A percentile compares a stretch with the other conserved stretches of the same genome.
phyloP scores from a whole-genome alignment of 2,888 invertebrate genomes.

The Timandra comae region DNA sequence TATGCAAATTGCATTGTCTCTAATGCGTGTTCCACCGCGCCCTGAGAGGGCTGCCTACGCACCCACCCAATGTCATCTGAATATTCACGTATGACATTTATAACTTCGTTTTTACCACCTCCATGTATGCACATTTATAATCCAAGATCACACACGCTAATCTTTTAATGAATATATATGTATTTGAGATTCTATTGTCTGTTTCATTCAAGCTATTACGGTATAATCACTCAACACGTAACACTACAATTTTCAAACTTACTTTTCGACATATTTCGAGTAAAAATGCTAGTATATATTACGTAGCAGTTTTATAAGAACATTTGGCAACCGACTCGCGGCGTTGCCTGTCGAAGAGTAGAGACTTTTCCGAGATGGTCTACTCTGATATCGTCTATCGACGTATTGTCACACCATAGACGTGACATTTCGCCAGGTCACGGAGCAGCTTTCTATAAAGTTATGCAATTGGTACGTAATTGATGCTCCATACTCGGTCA shows the following conservation, averaged over 20 bases:
- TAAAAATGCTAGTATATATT: too few species aligned
- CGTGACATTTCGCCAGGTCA: slow-evolving; percentile 45
- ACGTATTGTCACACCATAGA: slow-evolving; percentile 35
- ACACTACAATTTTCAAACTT: too few species aligned
- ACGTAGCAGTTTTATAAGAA: slow-evolving; percentile 17
- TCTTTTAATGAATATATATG: too few species aligned
- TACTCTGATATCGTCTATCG: slow-evolving; percentile 25
- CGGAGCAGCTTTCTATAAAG: slow-evolving; percentile 43
- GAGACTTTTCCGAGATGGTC: slow-evolving; percentile 21
- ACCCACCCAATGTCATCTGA: slow-evolving; percentile 53
- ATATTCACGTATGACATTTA: slow-evolving; percentile 60
- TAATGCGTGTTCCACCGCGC: slow-evolving; percentile 61
- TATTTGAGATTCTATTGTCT: too few species aligned
- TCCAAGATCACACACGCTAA: too few species aligned
- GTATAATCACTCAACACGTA: too few species aligned
- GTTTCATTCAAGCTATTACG: too few species aligned
- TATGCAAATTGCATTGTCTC: slow-evolving; percentile 74
- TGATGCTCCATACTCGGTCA: slow-evolving; percentile 16
- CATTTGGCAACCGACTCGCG: slow-evolving; percentile 21
- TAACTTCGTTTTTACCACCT: slow-evolving; percentile 12
- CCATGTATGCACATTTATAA: slow-evolving; percentile 3
- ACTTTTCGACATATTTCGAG: too few species aligned
- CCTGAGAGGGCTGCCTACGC: slow-evolving; percentile 57
- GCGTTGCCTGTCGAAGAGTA: slow-evolving; percentile 5
- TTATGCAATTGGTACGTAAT: slow-evolving; percentile 53